phyloP scores from a whole-genome alignment of 1,140 invertebrate genomes.

The Streblospio benedicti region DNA sequence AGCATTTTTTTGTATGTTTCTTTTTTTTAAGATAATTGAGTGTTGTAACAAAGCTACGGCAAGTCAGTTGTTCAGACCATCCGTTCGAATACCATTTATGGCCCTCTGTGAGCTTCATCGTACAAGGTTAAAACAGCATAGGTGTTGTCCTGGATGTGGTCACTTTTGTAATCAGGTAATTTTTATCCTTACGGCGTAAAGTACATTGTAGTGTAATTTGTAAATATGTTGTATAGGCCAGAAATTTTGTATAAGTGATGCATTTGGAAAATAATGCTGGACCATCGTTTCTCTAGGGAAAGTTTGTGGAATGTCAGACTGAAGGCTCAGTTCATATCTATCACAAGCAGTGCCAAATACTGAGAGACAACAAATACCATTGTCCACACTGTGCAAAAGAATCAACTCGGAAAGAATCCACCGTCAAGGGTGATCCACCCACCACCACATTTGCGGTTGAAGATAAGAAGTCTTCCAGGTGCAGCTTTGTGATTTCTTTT shows the following conservation, averaged over 20 bases:
- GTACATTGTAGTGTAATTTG: neutral
- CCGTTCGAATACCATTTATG: slow-evolving; percentile 69
- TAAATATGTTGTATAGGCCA: neutral
- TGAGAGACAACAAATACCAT: slow-evolving; percentile 49
- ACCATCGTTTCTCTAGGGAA: slow-evolving; percentile 49
- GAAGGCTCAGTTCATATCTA: slow-evolving; percentile 56
- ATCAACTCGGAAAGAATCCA: slow-evolving; percentile 52
- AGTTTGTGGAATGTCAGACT: slow-evolving; percentile 61
- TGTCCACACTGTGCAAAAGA: slow-evolving; percentile 73
- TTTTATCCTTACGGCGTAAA: neutral
- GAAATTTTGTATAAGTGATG: neutral
- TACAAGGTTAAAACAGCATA: slow-evolving; percentile 66
- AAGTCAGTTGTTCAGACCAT: slow-evolving; percentile 61
- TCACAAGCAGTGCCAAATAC: slow-evolving; percentile 63
- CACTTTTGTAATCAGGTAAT: slow-evolving; percentile 80
- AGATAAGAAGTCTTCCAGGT: too few species aligned
- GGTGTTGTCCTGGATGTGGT: slow-evolving; percentile 83
- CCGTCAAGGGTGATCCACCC: slow-evolving; percentile 53
- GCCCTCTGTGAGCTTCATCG: slow-evolving; percentile 74
- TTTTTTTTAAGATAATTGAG: slow-evolving; percentile 54
- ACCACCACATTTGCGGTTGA: too few species aligned
- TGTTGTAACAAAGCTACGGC: slow-evolving; percentile 66
- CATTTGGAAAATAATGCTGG: neutral
- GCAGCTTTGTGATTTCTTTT: too few species aligned
- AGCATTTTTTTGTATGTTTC: neutral